A percentile compares a stretch with the other conserved stretches of the same genome.
phyloP scores from a whole-genome alignment of 2,888 invertebrate genomes.

The Amaurobius ferox region DNA sequence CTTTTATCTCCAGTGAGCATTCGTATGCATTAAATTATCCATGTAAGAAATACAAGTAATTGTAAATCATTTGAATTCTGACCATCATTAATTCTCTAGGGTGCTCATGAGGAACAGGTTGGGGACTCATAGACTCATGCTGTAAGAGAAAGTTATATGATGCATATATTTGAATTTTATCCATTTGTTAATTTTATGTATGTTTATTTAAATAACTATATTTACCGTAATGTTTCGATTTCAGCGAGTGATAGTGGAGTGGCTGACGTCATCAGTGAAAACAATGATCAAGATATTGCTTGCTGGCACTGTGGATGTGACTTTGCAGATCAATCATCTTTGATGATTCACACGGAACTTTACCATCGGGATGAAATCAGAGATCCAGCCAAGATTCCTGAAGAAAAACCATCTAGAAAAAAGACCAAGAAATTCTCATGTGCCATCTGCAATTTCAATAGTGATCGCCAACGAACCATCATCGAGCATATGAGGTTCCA shows the following conservation, averaged over 20 bases:
- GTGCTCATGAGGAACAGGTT: no score
- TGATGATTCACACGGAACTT: conserved; percentile 76
- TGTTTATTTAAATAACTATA: no score
- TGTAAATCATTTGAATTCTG: no score
- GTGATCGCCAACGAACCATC: conserved; percentile 79
- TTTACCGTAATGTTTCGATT: not conserved
- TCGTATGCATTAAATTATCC: no score
- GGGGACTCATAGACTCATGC: no score
- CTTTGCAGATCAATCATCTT: conserved; percentile 80
- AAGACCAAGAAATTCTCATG: conserved; percentile 60
- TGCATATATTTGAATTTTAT: no score
- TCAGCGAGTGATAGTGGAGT: conserved; percentile 59
- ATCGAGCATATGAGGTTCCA: conserved; percentile 80
- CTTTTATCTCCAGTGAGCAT: no score
- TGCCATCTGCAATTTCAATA: conserved; percentile 69
- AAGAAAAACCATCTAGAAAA: not conserved
- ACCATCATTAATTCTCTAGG: no score
- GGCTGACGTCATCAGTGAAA: conserved; percentile 27
- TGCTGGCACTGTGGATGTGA: conserved; percentile 81
- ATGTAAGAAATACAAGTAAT: no score
- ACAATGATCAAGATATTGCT: conserved; percentile 76
- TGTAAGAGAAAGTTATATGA: not conserved
- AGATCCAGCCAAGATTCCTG: not conserved
- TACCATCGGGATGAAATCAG: conserved; percentile 68
- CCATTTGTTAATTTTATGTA: no score